Conservation (phyloP, 37 sponge, comb jelly and placozoan species). For the Aplysina aerophoba region DNA sequence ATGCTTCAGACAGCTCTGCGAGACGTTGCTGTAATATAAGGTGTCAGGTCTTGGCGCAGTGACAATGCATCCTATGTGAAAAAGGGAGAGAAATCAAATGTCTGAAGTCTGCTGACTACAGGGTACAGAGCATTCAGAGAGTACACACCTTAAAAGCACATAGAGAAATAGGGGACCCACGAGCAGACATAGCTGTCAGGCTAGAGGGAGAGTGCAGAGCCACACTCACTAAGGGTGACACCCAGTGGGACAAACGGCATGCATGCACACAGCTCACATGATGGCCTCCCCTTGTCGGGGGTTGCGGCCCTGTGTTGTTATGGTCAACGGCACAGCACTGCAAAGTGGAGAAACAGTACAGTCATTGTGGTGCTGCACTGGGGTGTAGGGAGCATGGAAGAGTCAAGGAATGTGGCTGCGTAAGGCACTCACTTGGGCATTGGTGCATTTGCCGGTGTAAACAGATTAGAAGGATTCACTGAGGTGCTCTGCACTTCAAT, state of each 20-base stretch:
- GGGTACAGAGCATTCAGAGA: no score
- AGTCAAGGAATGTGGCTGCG: no score
- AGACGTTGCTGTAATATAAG: conserved; percentile 15
- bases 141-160: background rate
- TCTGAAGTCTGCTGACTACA: no score
- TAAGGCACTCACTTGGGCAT: no score
- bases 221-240: no score
- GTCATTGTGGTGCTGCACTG: no score
- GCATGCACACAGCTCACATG: conserved; percentile 7
- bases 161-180: conserved; percentile 17
- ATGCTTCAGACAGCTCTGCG: conserved; percentile 1
- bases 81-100: no score
- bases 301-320: conserved; percentile 1
- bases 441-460: no score
- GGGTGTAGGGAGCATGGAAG: no score
- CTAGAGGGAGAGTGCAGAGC: background rate
- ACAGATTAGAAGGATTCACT: no score
- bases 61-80: conserved; percentile 9
- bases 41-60: background rate
- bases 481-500: background rate
- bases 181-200: background rate
- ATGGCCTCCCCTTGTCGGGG: background rate
- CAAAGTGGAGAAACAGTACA: background rate
- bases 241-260: no score
- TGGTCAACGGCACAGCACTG: background rate